Evolutionary conservation across 2,888 invertebrate genomes (phyloP).

Genomic region (Mimumesa dahlbomi): DNA sequence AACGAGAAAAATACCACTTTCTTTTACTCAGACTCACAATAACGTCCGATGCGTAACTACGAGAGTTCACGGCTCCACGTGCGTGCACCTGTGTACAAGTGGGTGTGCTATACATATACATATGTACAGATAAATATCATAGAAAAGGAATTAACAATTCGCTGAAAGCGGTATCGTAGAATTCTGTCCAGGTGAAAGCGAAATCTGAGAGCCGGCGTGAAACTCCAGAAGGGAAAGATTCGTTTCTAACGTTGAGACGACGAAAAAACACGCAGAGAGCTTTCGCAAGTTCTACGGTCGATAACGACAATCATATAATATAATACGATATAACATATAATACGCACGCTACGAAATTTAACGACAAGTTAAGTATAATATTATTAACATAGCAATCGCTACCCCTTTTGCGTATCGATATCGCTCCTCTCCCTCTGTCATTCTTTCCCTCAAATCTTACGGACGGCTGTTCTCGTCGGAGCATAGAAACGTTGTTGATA

Average conservation of each 20-base stretch:
- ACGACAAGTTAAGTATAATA: constrained; percentile 31
- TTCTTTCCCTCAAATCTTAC: constrained; percentile 17
- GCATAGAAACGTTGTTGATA: neutral
- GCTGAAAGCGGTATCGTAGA: neutral
- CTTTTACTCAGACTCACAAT: neutral
- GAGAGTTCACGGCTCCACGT: neutral
- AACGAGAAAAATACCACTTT: neutral
- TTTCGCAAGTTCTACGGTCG: constrained; percentile 37
- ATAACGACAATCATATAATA: constrained; percentile 35
- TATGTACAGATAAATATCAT: constrained; percentile 6
- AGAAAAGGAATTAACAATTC: constrained; percentile 10
- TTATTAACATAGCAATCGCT: constrained; percentile 36
- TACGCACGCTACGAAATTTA: constrained; percentile 47
- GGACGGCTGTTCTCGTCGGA: constrained; percentile 26
- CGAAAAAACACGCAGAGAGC: constrained; percentile 23
- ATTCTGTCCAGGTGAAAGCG: neutral
- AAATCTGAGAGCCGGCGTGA: neutral
- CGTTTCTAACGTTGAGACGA: constrained; percentile 1
- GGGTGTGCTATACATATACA: neutral
- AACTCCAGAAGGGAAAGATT: neutral
- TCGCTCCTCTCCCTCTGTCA: neutral
- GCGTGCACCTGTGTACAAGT: constrained; percentile 9
- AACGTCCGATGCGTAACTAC: neutral
- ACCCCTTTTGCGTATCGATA: constrained; percentile 23
- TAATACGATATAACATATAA: constrained; percentile 36